Conservation (phyloP, 2,113 vertebrate genomes). For the Clinocottus analis region DNA sequence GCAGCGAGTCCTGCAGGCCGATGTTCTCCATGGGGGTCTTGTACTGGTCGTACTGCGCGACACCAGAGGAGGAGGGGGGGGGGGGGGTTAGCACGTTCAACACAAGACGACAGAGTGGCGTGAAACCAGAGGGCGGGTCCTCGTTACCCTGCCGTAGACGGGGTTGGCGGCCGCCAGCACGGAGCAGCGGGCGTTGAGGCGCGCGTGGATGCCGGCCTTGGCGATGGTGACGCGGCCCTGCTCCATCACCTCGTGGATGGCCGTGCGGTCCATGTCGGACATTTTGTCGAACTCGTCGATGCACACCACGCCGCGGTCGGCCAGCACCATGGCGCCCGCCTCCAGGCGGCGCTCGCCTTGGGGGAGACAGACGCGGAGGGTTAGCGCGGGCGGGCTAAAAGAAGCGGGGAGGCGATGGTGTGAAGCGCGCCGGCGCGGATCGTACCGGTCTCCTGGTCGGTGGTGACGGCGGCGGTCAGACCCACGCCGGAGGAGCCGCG, state of each 20-base stretch:
- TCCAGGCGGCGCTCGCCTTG: conserved; percentile 95
- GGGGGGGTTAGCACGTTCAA: background rate
- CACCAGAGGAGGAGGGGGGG: too few relatives aligned
- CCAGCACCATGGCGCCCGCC: conserved; percentile 97
- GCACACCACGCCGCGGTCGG: conserved; percentile 95
- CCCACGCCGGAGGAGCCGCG: conserved; percentile 97
- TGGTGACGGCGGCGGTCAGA: conserved; percentile 95
- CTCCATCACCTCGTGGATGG: conserved; percentile 99
- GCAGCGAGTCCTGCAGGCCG: conserved; percentile 95
- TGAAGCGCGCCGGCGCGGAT: background rate
- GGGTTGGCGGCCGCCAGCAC: conserved; percentile 97
- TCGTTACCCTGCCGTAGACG: conserved; percentile 90
- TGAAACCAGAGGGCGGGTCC: background rate
- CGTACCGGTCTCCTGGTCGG: conserved; percentile 95
- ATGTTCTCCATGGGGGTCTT: conserved; percentile 99
- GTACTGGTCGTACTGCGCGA: conserved; percentile 94
- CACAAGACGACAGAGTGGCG: background rate
- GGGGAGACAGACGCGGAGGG: background rate
- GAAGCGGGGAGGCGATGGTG: too few relatives aligned
- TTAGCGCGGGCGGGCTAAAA: too few relatives aligned
- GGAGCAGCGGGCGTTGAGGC: conserved; percentile 96
- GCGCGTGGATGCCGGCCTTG: conserved; percentile 97
- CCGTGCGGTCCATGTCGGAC: conserved; percentile 97
- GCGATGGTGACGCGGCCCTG: conserved; percentile 97
- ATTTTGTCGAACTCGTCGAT: conserved; percentile 99